Evolutionary conservation across 2,113 vertebrate species (phyloP).

Genomic region (Columba livia): DNA sequence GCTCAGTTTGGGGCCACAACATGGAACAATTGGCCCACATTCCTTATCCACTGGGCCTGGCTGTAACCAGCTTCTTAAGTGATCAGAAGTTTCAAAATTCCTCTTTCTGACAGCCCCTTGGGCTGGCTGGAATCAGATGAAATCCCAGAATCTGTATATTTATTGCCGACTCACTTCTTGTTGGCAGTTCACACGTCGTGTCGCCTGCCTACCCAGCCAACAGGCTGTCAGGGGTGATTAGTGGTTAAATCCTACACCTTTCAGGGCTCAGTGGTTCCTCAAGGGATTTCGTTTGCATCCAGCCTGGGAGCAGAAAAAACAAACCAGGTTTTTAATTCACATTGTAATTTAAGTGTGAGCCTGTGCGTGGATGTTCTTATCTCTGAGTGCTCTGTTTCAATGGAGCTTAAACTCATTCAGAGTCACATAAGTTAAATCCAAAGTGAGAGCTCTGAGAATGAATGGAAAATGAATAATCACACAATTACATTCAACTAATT

Average conservation of each 20-base stretch:
- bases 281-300: conserved; percentile 13
- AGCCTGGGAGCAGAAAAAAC: not conserved
- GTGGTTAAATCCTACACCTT: not conserved
- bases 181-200: not conserved
- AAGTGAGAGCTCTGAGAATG: not conserved
- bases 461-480: conserved; percentile 10
- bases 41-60: not conserved
- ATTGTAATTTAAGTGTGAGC: not conserved
- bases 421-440: conserved; percentile 3
- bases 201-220: not conserved
- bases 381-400: not conserved
- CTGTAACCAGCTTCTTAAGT: not conserved
- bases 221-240: conserved; percentile 3
- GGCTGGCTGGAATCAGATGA: not conserved
- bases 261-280: not conserved
- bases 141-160: not conserved
- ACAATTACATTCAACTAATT: not conserved
- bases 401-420: not conserved
- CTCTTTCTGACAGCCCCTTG: not conserved
- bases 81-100: not conserved
- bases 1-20: not conserved
- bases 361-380: not conserved
- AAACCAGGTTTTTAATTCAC: not conserved
- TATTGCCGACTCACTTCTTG: not conserved
- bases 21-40: not conserved